These are phyloP conservation scores for Paedocypris micromegethes DNA, from an alignment of 2,797 vertebrate species.

Conservation along the genomic window DNA sequence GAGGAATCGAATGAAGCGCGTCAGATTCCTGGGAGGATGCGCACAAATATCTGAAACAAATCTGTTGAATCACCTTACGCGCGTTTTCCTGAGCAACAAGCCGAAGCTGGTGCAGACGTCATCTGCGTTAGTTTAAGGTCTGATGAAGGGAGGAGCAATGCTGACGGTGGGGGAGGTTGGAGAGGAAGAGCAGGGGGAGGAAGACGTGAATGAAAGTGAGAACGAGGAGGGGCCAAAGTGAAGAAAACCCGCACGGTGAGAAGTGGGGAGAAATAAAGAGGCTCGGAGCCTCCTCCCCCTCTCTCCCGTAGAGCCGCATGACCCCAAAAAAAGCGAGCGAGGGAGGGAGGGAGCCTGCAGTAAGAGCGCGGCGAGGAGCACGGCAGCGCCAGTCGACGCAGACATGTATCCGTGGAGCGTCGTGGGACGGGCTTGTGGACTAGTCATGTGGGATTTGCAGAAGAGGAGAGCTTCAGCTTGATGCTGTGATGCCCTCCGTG, in stretches of 20 bases:
- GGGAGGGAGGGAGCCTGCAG: slow-evolving; percentile 41
- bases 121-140: slow-evolving; percentile 26
- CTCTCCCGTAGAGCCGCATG: slow-evolving; percentile 64
- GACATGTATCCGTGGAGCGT: slow-evolving; percentile 59
- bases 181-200: slow-evolving; percentile 44
- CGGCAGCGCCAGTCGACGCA: slow-evolving; percentile 35
- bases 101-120: too few species aligned
- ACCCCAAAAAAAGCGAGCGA: slow-evolving; percentile 55
- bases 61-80: too few species aligned
- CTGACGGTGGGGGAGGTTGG: slow-evolving; percentile 35
- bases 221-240: slow-evolving; percentile 60
- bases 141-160: slow-evolving; percentile 46
- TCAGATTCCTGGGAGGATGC: too few species aligned
- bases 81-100: too few species aligned
- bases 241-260: slow-evolving; percentile 61
- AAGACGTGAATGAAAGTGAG: slow-evolving; percentile 48
- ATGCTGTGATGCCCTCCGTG: slow-evolving; percentile 67
- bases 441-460: slow-evolving; percentile 45
- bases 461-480: slow-evolving; percentile 46
- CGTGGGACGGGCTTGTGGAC: slow-evolving; percentile 47
- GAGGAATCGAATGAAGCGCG: too few species aligned
- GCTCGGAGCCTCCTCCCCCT: slow-evolving; percentile 62
- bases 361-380: slow-evolving; percentile 38
- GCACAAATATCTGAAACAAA: too few species aligned
- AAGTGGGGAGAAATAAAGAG: slow-evolving; percentile 54